Conservation (phyloP, 2,113 vertebrate genomes). For the Hydropotes inermis region DNA sequence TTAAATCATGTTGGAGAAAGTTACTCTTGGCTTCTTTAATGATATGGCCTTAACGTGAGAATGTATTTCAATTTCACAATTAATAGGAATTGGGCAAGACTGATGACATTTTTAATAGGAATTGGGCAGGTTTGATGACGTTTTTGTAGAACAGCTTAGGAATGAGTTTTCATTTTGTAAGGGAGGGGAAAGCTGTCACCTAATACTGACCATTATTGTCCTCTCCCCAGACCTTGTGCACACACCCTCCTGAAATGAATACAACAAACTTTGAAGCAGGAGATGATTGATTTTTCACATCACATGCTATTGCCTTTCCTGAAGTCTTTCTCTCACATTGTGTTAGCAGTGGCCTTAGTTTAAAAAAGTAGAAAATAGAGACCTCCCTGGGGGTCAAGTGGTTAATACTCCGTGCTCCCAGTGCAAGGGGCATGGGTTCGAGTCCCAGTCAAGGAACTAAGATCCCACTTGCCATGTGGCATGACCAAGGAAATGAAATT, state of each 20-base stretch:
- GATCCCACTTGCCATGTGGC: not conserved
- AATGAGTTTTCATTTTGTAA: not conserved
- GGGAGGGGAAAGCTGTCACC: not conserved
- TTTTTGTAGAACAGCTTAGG: not conserved
- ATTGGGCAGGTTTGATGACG: not conserved
- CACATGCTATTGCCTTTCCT: rapidly evolving
- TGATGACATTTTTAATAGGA: not conserved
- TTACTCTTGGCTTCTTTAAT: not conserved
- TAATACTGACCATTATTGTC: not conserved
- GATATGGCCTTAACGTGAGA: not conserved
- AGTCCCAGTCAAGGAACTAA: not conserved
- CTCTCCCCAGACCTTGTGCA: not conserved
- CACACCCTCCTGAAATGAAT: no score
- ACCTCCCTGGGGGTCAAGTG: not conserved
- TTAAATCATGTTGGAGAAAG: not conserved
- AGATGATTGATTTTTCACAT: not conserved
- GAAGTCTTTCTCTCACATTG: not conserved
- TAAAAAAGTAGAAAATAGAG: not conserved
- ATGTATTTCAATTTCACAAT: not conserved
- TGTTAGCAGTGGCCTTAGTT: not conserved
- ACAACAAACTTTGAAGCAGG: not conserved
- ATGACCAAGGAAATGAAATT: not conserved
- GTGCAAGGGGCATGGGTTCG: not conserved
- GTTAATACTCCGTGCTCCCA: not conserved
- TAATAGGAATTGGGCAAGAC: not conserved